Percentiles rank a stretch among this genome's conserved stretches.
Evolutionary conservation across 2,888 invertebrate species (phyloP).

Genomic region (Euzophera pinguis): DNA sequence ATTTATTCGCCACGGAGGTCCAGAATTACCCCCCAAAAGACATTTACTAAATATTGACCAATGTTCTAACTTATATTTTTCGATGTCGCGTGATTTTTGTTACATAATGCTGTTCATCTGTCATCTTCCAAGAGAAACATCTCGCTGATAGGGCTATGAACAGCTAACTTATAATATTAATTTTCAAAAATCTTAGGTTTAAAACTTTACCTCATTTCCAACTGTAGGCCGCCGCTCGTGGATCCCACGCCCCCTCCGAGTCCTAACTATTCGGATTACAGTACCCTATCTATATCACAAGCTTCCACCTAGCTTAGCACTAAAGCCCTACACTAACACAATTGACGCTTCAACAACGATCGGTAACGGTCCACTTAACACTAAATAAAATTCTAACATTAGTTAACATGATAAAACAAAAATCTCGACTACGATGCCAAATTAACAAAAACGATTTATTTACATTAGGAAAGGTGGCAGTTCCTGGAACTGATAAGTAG

Average conservation of each 20-base stretch:
- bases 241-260: slow-evolving; percentile 47
- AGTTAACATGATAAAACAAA: slow-evolving; percentile 72
- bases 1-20: too few relatives aligned
- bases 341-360: slow-evolving; percentile 68
- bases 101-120: too few relatives aligned
- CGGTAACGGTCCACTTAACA: slow-evolving; percentile 65
- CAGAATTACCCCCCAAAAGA: too few relatives aligned
- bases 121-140: too few relatives aligned
- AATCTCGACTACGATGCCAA: slow-evolving; percentile 62
- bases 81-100: too few relatives aligned
- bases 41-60: too few relatives aligned
- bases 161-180: background rate
- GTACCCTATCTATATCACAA: slow-evolving; percentile 73
- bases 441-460: slow-evolving; percentile 41
- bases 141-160: too few relatives aligned
- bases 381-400: slow-evolving; percentile 76
- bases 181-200: background rate
- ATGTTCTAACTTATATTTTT: too few relatives aligned
- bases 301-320: slow-evolving; percentile 76
- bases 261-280: slow-evolving; percentile 43
- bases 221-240: slow-evolving; percentile 32
- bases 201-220: slow-evolving; percentile 31
- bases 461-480: slow-evolving; percentile 38
- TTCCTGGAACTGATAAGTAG: slow-evolving; percentile 34
- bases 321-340: slow-evolving; percentile 72